Base-by-base conservation (phyloP, 2,888 invertebrate species). In the Melangyna quadrimaculata region DNA sequence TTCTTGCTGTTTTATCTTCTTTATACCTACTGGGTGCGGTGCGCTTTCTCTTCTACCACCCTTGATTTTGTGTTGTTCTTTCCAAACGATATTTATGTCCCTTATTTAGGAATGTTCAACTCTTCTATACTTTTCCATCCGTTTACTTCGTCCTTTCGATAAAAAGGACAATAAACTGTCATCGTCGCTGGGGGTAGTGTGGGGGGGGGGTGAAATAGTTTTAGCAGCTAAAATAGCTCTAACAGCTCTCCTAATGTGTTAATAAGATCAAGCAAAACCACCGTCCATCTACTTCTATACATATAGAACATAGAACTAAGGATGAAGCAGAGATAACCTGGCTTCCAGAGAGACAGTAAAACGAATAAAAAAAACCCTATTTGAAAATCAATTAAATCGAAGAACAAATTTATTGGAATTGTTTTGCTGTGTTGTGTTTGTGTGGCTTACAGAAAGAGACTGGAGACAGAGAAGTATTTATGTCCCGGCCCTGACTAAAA, bases 351-450 rank as follows among this genome's bases (percentile, higher is more conserved):
- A 45, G 10, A n/a, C n/a, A 55, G 12, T 7, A 37, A 43, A 24
- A 19, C n/a, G 10, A 55, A 12, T 22, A 32, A 22, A 7, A 29
- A 12, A 14, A 43, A 43, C 19, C 69, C 48, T 70, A 51, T 74
- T 84, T 63, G 73, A 78, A 81, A 86, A 81, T 81, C 86, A 86
- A 86, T 86, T 86, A 86, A 81, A 81, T 78, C 77, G 73, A 72
- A 63, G 72, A 73, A 73, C 77, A 73, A 86, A 86, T 86, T 86
- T 86, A 86, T 86, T 81, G 81, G 77, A 69, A 81, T 86, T 77
- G 81, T 81, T 86, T 81, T 35, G 53, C 37, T 24, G 17, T 48
- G 61, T 77, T 67, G 63, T 43, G 65, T 45, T 35, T 24, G 53
- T 59, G 59, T 40, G 32, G 61, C 48, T 51, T 17, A 17, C 3